These are phyloP conservation scores for Bubo blakistoni DNA, from an alignment of 2,113 vertebrate species.

Conservation along the genomic window DNA sequence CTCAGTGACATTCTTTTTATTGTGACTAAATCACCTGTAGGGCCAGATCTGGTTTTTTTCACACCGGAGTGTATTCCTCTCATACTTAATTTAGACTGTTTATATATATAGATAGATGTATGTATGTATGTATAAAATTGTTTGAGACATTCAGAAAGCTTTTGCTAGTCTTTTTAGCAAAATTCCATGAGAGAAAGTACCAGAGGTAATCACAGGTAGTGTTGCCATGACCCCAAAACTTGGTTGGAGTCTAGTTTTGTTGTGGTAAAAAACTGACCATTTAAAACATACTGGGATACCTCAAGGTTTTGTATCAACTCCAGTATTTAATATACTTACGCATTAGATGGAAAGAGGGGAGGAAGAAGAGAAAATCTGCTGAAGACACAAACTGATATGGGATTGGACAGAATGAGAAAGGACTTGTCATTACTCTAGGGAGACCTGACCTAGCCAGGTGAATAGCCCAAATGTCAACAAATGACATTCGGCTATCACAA, in stretches of 20 bases:
- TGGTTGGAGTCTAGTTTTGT: background rate
- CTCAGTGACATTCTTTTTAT: background rate
- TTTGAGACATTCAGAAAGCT: background rate
- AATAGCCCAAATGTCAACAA: background rate
- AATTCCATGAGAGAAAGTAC: background rate
- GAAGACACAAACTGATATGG: background rate
- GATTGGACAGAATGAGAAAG: background rate
- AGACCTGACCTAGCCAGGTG: background rate
- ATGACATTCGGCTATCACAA: background rate
- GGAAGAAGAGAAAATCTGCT: background rate
- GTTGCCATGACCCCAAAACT: background rate
- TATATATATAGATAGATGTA: background rate
- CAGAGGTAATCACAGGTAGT: background rate
- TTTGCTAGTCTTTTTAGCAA: background rate
- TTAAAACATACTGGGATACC: background rate
- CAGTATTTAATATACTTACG: background rate
- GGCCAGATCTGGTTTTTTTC: background rate
- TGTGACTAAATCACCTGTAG: background rate
- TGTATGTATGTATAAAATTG: background rate
- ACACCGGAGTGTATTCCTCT: background rate
- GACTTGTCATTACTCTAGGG: background rate
- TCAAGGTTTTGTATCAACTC: background rate
- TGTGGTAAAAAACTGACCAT: background rate
- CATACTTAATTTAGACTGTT: background rate
- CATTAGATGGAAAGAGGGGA: background rate